These are phyloP conservation scores for Pyrochroa serraticornis DNA, from an alignment of 2,888 invertebrate species.

Conservation along the genomic window DNA sequence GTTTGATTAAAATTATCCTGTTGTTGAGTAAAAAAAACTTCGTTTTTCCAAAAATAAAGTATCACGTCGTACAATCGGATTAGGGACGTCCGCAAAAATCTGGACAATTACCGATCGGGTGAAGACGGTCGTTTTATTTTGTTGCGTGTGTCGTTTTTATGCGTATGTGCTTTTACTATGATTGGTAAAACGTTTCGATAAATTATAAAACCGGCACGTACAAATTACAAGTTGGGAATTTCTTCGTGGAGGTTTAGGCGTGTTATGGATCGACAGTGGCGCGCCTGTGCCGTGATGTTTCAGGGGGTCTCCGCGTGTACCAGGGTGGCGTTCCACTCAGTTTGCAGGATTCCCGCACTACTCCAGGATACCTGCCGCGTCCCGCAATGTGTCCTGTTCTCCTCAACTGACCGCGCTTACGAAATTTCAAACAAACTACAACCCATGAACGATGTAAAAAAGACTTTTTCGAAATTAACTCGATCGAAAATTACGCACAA, in stretches of 20 bases:
- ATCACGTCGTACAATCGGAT: neutral
- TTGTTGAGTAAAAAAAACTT: neutral
- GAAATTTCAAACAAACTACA: neutral
- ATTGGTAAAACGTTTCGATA: conserved; percentile 28
- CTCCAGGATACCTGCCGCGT: conserved; percentile 34
- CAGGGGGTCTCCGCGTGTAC: conserved; percentile 40
- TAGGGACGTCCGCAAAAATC: conserved; percentile 1
- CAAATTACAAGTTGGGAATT: conserved; percentile 38
- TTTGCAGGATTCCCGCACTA: conserved; percentile 40
- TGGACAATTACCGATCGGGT: conserved; percentile 1
- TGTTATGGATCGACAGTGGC: conserved; percentile 40
- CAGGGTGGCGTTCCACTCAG: conserved; percentile 47
- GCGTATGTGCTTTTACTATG: conserved; percentile 1
- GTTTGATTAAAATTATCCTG: neutral
- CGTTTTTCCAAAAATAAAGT: conserved; percentile 2
- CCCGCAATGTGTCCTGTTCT: conserved; percentile 31
- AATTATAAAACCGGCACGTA: conserved; percentile 36
- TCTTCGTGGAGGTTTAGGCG: conserved; percentile 23
- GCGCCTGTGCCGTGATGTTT: conserved; percentile 43
- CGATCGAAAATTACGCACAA: conserved; percentile 6
- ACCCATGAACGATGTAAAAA: conserved; percentile 21
- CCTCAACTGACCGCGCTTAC: conserved; percentile 29
- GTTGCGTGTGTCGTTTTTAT: neutral
- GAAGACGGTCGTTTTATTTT: neutral
- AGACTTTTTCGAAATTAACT: neutral